Evolutionary conservation across 1,140 invertebrate species (phyloP), one percentile per base, ranked within the genome.

Genomic region (Drosophila nebulosa): DNA sequence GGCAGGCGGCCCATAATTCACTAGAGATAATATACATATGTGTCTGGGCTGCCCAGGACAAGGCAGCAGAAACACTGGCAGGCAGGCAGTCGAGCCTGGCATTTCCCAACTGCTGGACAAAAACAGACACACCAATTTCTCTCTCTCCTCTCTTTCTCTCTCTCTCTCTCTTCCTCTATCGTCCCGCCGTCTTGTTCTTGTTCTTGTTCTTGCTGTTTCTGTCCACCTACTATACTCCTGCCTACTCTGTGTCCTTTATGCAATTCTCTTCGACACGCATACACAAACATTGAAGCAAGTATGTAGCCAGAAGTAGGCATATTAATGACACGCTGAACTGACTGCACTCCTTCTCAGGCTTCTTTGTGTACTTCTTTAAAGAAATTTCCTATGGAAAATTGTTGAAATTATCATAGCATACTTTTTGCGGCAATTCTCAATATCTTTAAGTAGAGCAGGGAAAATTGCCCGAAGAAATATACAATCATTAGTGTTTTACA

Each of bases 11-110:
- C 39, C 83, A 86, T 86, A 86, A 88, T 86, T 86, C 83, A 86
- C 83, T 71, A 70, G 83, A 86, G 83, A 86, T 86, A 86, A 86
- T 86, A 86, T 86, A 88, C 83, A 86, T 86, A 88, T 77, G 83
- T 64, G 83, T 76, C 36, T 39, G 55, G 27, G 16, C 21, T 42
- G 56, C 26, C 51, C 52, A 56, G 27, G 39, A 18, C 18, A n/a
- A 61, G 51, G 32, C 52, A 60, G 32, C 52, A 60, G 46, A 12
- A 35, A n/a, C 32, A 32, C 24, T 3, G 24, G 24, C 24, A 24
- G 24, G 24, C 30, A 39, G 27, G 32, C 24, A 16, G 30, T 35
- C 56, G 39, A 46, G 39, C 39, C 39, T 46, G 39, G 39, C 39
- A 42, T 42, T 42, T 42, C 39, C 39, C 39, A 46, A 46, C 39